Evolutionary conservation across 2,113 vertebrate species (phyloP).

Genomic region (Coturnix japonica): DNA sequence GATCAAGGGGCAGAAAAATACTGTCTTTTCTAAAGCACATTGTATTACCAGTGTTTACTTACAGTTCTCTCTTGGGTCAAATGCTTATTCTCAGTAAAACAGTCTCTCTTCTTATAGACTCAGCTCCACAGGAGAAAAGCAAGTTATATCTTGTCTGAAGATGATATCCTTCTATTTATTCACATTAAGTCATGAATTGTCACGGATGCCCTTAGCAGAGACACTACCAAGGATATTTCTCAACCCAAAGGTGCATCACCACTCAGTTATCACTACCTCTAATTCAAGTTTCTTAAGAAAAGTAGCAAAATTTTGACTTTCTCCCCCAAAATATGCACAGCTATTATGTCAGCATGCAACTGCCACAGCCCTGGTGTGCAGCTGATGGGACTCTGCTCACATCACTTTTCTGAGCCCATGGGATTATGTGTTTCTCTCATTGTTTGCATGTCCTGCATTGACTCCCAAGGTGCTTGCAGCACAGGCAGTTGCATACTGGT

Average conservation of each 20-base stretch:
- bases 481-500: neutral
- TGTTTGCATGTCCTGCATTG: neutral
- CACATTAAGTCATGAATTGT: neutral
- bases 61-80: slow-evolving; percentile 37
- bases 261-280: neutral
- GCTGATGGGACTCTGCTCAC: neutral
- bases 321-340: neutral
- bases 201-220: neutral
- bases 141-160: slow-evolving; percentile 18
- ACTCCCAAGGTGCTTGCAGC: neutral
- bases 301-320: neutral
- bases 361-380: neutral
- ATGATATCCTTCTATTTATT: neutral
- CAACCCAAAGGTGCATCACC: neutral
- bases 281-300: neutral
- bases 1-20: slow-evolving; percentile 64
- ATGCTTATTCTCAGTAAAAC: slow-evolving; percentile 52
- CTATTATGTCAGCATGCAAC: neutral
- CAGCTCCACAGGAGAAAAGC: neutral
- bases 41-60: slow-evolving; percentile 46
- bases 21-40: slow-evolving; percentile 69
- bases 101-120: slow-evolving; percentile 7
- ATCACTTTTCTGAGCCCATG: neutral
- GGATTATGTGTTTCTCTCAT: neutral
- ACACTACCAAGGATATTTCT: neutral